phyloP scores from a whole-genome alignment of 2,888 invertebrate genomes.

The Standfussiana lucernea region DNA sequence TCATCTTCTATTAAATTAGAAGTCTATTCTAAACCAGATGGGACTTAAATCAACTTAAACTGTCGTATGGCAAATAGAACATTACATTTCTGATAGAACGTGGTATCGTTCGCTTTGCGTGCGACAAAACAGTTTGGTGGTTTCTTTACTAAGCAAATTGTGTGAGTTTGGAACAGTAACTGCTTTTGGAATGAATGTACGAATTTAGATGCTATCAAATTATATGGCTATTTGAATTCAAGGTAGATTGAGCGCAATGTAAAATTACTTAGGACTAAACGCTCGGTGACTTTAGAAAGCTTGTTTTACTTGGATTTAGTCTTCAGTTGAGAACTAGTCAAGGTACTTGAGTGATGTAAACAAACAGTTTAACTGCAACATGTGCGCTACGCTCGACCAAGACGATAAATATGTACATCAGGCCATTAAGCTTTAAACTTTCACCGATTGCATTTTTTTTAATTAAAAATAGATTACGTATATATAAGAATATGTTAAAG shows the following conservation, averaged over 20 bases:
- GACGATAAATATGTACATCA: conserved; percentile 3
- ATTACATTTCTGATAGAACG: conserved; percentile 58
- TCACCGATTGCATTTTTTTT: neutral
- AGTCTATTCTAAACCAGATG: conserved; percentile 7
- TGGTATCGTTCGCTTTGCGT: conserved; percentile 59
- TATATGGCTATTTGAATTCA: conserved; percentile 60
- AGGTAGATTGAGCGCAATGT: conserved; percentile 44
- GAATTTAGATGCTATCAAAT: conserved; percentile 62
- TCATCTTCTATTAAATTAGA: conserved; percentile 19
- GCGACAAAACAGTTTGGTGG: conserved; percentile 65
- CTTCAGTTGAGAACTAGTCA: neutral
- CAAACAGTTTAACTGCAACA: neutral
- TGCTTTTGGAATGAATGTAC: conserved; percentile 55
- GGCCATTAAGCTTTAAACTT: neutral
- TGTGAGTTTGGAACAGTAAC: conserved; percentile 61
- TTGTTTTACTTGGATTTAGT: neutral
- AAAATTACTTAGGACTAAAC: conserved; percentile 37
- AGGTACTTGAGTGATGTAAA: neutral
- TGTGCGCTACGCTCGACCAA: neutral
- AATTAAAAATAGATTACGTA: conserved; percentile 30
- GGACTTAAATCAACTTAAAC: conserved; percentile 41
- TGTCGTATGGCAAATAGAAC: conserved; percentile 35
- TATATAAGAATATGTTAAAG: conserved; percentile 15
- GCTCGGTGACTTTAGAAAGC: conserved; percentile 3
- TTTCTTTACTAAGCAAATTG: conserved; percentile 65